Evolutionary conservation across 30 jellyfish, hydroid and myxozoan species (phyloP), one percentile per base, ranked within the genome.

Genomic region (Clytia hemisphaerica): DNA sequence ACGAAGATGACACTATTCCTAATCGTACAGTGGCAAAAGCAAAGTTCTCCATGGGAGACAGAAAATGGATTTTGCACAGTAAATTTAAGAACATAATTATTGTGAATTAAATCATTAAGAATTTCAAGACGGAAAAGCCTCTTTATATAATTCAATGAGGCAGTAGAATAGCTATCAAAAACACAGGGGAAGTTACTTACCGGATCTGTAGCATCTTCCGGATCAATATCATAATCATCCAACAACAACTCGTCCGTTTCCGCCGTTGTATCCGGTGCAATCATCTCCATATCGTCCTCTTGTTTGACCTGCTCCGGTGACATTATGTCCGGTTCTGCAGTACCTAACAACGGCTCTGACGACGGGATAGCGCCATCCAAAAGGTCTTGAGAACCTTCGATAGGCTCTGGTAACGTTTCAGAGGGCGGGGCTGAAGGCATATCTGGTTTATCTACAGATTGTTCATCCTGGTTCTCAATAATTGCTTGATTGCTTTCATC

Each of bases 291-390:
- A 7, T 33, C 44, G 3, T 69, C 81, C 22, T 69, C 81, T 45
- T 69, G 81, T 54, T 69, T 69, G n/a, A n/a, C n/a, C n/a, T n/a
- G n/a, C n/a, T n/a, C n/a, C 32, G 49, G 54, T 47, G 81, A 69
- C 9, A 69, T 24, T 35, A 69, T 12, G 51, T 53, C 81, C 2
- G 78, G 78, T 33, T 69, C 81, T 29, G 32, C 37, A 21, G 46
- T 75, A 10, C 58, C 81, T 45, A 37, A 48, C 33, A 49, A 18
- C 46, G 55, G 51, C 31, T 69, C 81, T n/a, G n/a, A n/a, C n/a
- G n/a, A n/a, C n/a, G n/a, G n/a, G n/a, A n/a, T n/a, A n/a, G n/a
- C n/a, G n/a, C n/a, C n/a, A n/a, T n/a, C n/a, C n/a, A n/a, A n/a
- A 21, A 34, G 31, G n/a, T 69, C 81, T 45, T 45, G 22, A 36